phyloP scores from a whole-genome alignment of 2,797 vertebrate genomes.

The Chrysocyon brachyurus region DNA sequence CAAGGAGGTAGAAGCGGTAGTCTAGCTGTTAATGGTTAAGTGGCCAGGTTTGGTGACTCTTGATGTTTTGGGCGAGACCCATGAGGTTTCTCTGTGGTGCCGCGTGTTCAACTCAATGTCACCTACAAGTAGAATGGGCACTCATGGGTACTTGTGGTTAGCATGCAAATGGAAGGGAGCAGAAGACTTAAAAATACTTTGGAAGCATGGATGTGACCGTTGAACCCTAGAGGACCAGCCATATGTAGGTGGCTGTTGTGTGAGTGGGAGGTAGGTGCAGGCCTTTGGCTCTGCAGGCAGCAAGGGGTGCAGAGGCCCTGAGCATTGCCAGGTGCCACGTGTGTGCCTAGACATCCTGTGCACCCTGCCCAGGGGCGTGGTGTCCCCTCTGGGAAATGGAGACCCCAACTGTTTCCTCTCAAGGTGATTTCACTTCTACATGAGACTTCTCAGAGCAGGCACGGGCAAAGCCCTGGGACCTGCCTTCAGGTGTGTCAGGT shows the following conservation, averaged over 20 bases:
- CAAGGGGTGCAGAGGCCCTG: neutral
- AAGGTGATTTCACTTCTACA: neutral
- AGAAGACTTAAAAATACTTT: neutral
- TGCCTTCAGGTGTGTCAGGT: neutral
- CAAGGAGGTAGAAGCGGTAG: neutral
- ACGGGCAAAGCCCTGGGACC: neutral
- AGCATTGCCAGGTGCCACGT: neutral
- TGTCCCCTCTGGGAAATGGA: neutral
- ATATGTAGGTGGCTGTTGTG: neutral
- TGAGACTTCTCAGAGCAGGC: neutral
- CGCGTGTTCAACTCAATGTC: neutral
- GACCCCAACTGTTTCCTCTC: neutral
- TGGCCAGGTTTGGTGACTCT: neutral
- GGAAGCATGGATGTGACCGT: neutral
- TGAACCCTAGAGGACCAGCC: neutral
- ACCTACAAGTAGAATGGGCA: neutral
- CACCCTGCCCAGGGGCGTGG: neutral
- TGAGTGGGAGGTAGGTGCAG: neutral
- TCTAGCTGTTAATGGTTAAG: neutral
- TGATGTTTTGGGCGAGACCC: neutral
- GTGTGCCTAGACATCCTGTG: neutral
- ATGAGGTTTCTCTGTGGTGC: neutral
- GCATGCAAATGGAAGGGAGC: neutral
- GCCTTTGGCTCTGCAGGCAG: neutral
- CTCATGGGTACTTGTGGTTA: neutral